Evolutionary conservation across 2,113 vertebrate species (phyloP).

Genomic region (Anguilla japonica): DNA sequence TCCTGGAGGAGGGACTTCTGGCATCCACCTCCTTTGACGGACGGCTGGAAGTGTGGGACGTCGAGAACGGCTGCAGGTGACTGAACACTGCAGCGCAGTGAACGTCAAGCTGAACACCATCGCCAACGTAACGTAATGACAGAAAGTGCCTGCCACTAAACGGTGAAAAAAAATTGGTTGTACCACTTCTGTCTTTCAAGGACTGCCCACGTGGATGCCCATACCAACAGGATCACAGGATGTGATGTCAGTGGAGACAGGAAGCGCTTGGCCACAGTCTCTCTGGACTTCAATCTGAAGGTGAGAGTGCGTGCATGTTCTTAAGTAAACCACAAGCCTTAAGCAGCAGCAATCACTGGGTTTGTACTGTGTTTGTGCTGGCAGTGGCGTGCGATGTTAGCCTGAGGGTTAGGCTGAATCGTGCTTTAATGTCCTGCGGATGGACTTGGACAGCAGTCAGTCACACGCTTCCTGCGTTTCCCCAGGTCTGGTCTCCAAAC

Average conservation of each 20-base stretch:
- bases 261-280: slow-evolving; percentile 76
- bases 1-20: slow-evolving; percentile 67
- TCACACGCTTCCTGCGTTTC: too few species aligned
- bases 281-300: slow-evolving; percentile 78
- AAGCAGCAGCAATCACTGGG: not conserved
- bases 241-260: slow-evolving; percentile 72
- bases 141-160: not conserved
- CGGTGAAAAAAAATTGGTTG: too few species aligned
- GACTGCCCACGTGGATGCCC: slow-evolving; percentile 68
- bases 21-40: slow-evolving; percentile 78
- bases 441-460: too few species aligned
- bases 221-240: slow-evolving; percentile 73
- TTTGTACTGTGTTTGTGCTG: not conserved
- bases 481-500: slow-evolving; percentile 76
- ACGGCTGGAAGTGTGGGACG: slow-evolving; percentile 79
- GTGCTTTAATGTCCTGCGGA: too few species aligned
- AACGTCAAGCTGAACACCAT: not conserved
- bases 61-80: slow-evolving; percentile 74
- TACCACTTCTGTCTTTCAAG: slow-evolving; percentile 53
- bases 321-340: not conserved
- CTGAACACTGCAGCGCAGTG: not conserved
- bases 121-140: too few species aligned
- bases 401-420: too few species aligned
- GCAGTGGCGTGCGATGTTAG: not conserved
- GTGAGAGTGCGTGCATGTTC: slow-evolving; percentile 51